phyloP scores from a whole-genome alignment of 2,113 vertebrate species.

The Paracyprichromis sp. region DNA sequence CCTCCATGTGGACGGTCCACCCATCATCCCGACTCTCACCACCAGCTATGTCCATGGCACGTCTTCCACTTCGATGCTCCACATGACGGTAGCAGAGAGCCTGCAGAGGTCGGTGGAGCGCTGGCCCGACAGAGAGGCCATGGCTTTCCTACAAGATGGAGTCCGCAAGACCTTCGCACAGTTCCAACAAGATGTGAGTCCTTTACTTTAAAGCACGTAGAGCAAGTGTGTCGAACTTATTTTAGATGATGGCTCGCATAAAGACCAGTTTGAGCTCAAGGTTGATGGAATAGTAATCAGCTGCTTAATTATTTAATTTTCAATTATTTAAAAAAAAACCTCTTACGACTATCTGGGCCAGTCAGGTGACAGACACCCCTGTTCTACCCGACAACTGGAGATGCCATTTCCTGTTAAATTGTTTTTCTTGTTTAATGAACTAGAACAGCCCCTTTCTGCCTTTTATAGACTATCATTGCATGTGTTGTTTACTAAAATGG shows the following conservation, averaged over 20 bases:
- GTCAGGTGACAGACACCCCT: background rate
- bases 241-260: background rate
- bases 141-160: constrained; percentile 69
- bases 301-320: background rate
- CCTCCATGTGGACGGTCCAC: constrained; percentile 55
- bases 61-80: constrained; percentile 37
- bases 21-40: constrained; percentile 48
- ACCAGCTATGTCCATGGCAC: constrained; percentile 80
- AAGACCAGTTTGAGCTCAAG: background rate
- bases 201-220: background rate
- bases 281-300: background rate
- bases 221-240: background rate
- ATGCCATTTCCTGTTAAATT: background rate
- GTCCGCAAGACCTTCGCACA: constrained; percentile 81
- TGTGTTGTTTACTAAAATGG: background rate
- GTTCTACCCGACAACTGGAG: background rate
- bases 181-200: constrained; percentile 81
- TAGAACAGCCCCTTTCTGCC: background rate
- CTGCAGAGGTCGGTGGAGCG: constrained; percentile 64
- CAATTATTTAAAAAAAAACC: background rate
- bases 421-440: background rate
- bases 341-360: background rate
- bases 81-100: constrained; percentile 69
- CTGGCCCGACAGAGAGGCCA: constrained; percentile 73
- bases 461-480: background rate